Evolutionary conservation across 2,797 vertebrate genomes (phyloP), one percentile per base, ranked within the genome.

Genomic region (Coregonus sp.): DNA sequence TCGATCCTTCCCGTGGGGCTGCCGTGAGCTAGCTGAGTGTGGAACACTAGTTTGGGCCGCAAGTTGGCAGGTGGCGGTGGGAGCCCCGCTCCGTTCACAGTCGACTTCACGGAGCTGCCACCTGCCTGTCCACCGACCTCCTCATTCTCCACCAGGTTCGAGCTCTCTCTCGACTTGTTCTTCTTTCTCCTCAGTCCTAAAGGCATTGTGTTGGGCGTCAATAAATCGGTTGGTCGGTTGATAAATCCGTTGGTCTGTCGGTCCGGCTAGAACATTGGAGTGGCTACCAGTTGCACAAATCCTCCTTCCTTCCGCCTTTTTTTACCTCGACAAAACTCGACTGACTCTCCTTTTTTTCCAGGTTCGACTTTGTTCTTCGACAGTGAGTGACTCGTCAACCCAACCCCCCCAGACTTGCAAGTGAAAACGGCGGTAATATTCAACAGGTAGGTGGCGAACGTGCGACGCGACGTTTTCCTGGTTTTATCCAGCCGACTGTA

Each of bases 21-120:
- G 71, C 98, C 98, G 91, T 99, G 98, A 1, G 98, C 98, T 78
- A 99, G 95, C 94, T 99, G 98, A 81, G 97, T 93, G 91, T 98
- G 96, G 90, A 99, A 99, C 31, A 96, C 95, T 82, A 98, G 93
- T 68, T 94, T 87, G 84, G 93, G 94, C 84, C 91, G 81, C 79
- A 89, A 85, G 90, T 75, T 86, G 78, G 92, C 92, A 76, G 94
- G 91, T 77, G 90, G 91, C 52, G 90, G 86, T 51, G 92, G 92
- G 67, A 94, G 86, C 11, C 93, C 88, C 20, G 89, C 91, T 52
- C 92, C 93, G 80, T 93, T 93, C 70, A 87, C 84, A 0, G 88
- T 3, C 2, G 90, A 86, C 29, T 95, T 95, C n/a, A 70, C 75
- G 29, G 74, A 63, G 75, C 90, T 86, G 31, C 87, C 90, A 88